These are phyloP conservation scores for Synanthedon vespiformis DNA, from an alignment of 2,888 invertebrate species.

Conservation along the genomic window DNA sequence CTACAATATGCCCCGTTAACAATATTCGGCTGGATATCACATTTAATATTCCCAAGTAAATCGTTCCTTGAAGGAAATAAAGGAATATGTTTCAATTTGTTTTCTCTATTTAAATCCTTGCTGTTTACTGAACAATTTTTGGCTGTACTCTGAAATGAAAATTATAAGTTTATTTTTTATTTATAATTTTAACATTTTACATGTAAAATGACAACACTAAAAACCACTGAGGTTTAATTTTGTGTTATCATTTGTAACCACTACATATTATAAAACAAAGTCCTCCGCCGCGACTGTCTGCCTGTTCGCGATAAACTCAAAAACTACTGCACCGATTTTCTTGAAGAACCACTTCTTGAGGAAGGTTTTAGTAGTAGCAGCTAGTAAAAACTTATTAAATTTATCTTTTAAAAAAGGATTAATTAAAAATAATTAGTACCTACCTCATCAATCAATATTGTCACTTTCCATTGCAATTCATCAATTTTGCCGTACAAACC, in stretches of 20 bases:
- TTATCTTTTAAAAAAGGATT: too few species aligned
- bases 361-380: too few species aligned
- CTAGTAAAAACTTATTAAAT: too few species aligned
- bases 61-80: constrained; percentile 64
- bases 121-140: neutral
- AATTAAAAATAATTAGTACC: constrained; percentile 7
- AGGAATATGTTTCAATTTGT: constrained; percentile 36
- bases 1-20: constrained; percentile 72
- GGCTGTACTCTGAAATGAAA: neutral
- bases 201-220: too few species aligned
- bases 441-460: constrained; percentile 27
- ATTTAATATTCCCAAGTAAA: constrained; percentile 56
- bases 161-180: neutral
- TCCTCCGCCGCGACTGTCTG: too few species aligned
- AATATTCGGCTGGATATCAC: constrained; percentile 62
- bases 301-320: too few species aligned
- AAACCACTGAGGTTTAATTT: too few species aligned
- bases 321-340: too few species aligned
- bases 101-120: neutral
- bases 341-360: too few species aligned
- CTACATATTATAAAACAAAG: too few species aligned
- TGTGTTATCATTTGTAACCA: too few species aligned
- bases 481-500: constrained; percentile 43
- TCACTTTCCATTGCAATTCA: constrained; percentile 22
- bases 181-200: too few species aligned